Conservation (phyloP, 2,888 invertebrate genomes). For the Villa cingulata region DNA sequence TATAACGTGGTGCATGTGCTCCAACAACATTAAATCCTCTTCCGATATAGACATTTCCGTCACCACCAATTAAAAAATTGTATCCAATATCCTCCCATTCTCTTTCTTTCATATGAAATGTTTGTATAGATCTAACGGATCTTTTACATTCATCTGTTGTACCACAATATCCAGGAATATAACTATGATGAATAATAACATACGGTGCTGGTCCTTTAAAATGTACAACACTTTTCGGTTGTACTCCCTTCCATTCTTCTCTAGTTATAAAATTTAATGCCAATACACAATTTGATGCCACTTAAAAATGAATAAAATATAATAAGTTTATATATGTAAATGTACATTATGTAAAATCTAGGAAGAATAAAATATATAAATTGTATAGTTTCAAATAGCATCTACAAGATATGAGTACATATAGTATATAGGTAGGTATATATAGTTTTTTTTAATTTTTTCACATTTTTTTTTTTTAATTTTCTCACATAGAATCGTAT, state of each 20-base stretch:
- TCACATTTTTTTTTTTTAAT: no score
- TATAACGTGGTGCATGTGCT: conserved; percentile 56
- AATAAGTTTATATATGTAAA: no score
- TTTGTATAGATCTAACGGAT: conserved; percentile 51
- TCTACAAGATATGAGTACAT: no score
- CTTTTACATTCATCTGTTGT: conserved; percentile 39
- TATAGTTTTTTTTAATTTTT: no score
- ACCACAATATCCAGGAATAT: conserved; percentile 46
- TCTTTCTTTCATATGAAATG: conserved; percentile 43
- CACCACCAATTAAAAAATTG: conserved; percentile 61
- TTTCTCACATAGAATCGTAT: no score
- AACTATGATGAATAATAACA: conserved; percentile 59
- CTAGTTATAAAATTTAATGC: conserved; percentile 22
- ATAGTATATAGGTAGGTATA: no score
- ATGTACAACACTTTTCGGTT: conserved; percentile 37
- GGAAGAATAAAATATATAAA: no score
- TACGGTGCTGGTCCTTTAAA: conserved; percentile 43
- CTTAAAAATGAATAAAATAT: no score
- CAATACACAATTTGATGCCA: no score
- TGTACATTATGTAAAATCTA: no score
- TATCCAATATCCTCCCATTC: conserved; percentile 56
- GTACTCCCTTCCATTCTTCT: conserved; percentile 44
- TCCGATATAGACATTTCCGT: conserved; percentile 56
- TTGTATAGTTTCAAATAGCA: no score
- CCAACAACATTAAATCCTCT: conserved; percentile 55